Evolutionary conservation across 2,888 invertebrate genomes (phyloP), one percentile per base, ranked within the genome.

Genomic region (Osedax fenrisi): DNA sequence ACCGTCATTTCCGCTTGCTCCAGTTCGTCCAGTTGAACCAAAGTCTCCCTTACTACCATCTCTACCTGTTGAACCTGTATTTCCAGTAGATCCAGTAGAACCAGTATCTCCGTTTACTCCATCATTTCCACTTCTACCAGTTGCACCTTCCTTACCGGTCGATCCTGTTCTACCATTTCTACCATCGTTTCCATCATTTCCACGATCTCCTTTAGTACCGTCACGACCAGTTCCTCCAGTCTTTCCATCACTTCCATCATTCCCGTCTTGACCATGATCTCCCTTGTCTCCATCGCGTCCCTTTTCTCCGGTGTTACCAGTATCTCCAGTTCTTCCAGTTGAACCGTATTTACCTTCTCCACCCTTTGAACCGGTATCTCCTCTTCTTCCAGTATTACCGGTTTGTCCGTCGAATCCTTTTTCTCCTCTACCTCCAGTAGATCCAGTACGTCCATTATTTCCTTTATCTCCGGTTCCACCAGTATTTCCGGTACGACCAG

Each of bases 181-280:
- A 2, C 68, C 68, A 26, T 22, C 26, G 17, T 24, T n/a, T 17
- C 68, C 68, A 25, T 25, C 27, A 23, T 68, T 25, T 68, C 68
- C 68, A 26, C 26, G 25, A 23, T 68, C 27, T 68, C 68, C 68
- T 26, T 68, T 25, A 22, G 68, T 22, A 26, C 68, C 68, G 5
- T 17, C 23, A 2, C 2, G 1, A 13, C 68, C 68, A 26, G 68
- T 68, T 3, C 2, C 0, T 26, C 68, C 68, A 25, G 68, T 68
- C 22, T 21, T n/a, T 68, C 68, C 68, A 68, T 24, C n/a, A 1
- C 68, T 24, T 17, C 68, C 68, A 22, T 25, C 27, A n/a, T 25
- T 17, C 22, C 68, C 68, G 17, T 17, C 23, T 10, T n/a, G 0
- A 26, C 68, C 68, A 68, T 25, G 25, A 13, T n/a, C 26, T 13